Conservation (phyloP, 2,888 invertebrate genomes). For the Dolomedes plantarius region DNA sequence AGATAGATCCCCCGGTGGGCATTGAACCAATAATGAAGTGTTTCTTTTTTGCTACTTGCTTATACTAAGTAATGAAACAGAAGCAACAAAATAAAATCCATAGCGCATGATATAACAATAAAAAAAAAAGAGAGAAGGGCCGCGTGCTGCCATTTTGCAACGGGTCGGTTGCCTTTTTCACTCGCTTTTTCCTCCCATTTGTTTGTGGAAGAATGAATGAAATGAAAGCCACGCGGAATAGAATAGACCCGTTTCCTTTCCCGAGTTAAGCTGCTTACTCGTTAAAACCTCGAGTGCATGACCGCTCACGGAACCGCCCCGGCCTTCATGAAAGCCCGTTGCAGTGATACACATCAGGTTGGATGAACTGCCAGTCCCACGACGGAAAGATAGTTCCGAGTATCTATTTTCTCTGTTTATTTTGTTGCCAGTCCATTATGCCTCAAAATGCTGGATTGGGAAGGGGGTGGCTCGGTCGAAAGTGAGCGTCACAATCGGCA, state of each 20-base stretch:
- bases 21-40: neutral
- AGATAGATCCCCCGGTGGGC: neutral
- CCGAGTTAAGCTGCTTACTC: conserved; percentile 36
- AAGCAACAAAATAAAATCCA: neutral
- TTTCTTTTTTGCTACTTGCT: too few relatives aligned
- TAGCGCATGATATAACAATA: neutral
- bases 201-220: conserved; percentile 6
- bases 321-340: neutral
- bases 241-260: conserved; percentile 26
- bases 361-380: too few relatives aligned
- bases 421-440: too few relatives aligned
- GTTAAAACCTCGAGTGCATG: conserved; percentile 28
- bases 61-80: neutral
- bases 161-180: neutral
- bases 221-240: neutral
- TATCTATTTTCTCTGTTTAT: too few relatives aligned
- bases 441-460: too few relatives aligned
- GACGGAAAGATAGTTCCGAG: too few relatives aligned
- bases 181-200: conserved; percentile 2
- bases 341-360: too few relatives aligned
- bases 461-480: too few relatives aligned
- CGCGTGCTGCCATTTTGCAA: neutral
- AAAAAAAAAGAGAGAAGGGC: neutral
- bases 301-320: conserved; percentile 22
- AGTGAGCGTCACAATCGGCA: too few relatives aligned